A percentile compares a stretch with the other conserved stretches of the same genome.
Conservation (phyloP, 2,888 invertebrate species). For the Pantelozetes paolii region DNA sequence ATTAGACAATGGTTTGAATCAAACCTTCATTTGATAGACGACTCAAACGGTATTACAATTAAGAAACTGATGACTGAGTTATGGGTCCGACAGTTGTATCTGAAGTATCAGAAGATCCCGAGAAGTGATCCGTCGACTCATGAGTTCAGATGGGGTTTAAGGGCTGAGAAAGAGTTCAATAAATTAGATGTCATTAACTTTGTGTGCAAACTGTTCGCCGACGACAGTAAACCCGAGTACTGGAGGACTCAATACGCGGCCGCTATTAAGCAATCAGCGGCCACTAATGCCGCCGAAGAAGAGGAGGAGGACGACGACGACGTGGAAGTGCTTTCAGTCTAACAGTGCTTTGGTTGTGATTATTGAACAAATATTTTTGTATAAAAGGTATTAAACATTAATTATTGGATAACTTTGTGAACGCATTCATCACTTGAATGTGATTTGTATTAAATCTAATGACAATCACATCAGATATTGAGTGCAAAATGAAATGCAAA, state of each 20-base stretch:
- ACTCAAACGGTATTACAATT: neutral
- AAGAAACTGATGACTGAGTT: constrained; percentile 27
- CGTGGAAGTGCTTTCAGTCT: no score
- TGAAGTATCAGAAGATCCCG: constrained; percentile 11
- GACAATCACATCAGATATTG: neutral
- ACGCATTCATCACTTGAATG: neutral
- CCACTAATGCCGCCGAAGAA: neutral
- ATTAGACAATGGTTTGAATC: no score
- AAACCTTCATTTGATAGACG: no score
- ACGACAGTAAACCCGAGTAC: constrained; percentile 16
- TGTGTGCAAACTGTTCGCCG: constrained; percentile 25
- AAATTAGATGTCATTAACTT: constrained; percentile 32
- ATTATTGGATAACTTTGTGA: neutral
- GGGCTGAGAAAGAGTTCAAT: constrained; percentile 37
- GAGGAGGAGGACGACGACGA: neutral
- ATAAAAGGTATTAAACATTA: neutral
- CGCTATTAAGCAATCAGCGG: neutral
- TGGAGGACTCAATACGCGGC: constrained; percentile 7
- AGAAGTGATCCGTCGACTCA: constrained; percentile 11
- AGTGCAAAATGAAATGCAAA: neutral
- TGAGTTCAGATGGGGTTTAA: constrained; percentile 36
- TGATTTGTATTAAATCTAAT: neutral
- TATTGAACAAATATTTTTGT: neutral
- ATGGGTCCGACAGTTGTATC: constrained; percentile 39
- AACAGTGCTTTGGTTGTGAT: no score